Conservation (phyloP, 2,113 vertebrate genomes). For the Diadophis punctatus region DNA sequence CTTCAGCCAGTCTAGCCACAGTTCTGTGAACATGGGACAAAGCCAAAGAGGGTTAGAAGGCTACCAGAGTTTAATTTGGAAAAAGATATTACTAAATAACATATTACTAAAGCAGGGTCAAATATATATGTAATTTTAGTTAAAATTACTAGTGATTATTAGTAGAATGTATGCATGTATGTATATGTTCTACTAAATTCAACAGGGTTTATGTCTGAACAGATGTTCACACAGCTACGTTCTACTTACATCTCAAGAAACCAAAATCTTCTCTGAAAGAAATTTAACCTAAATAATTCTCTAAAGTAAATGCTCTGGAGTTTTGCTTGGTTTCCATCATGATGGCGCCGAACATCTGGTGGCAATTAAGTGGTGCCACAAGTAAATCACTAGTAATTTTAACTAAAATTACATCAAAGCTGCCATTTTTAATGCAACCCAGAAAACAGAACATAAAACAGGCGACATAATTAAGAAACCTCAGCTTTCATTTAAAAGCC, state of each 20-base stretch:
- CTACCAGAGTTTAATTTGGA: not conserved
- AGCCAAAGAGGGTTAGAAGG: not conserved
- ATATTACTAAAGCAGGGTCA: not conserved
- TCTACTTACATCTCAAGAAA: not conserved
- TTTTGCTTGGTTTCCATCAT: not conserved
- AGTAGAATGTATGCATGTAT: too few relatives aligned
- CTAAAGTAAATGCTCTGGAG: not conserved
- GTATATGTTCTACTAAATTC: not conserved
- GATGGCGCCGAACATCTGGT: not conserved
- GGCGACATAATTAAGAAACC: not conserved
- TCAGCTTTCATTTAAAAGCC: not conserved
- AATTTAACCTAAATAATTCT: not conserved
- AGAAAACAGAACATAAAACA: not conserved
- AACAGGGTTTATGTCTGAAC: not conserved
- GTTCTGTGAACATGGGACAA: slow-evolving; percentile 68
- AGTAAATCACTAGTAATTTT: not conserved
- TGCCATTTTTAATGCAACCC: not conserved
- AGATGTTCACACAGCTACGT: not conserved
- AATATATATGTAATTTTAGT: too few relatives aligned
- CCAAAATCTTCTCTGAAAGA: not conserved
- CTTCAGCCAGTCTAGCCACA: slow-evolving; percentile 96
- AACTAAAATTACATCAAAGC: not conserved
- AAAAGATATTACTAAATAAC: not conserved
- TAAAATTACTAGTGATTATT: too few relatives aligned
- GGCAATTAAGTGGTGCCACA: not conserved